These are phyloP conservation scores for Podarcis raffonei DNA, from an alignment of 2,113 vertebrate genomes.

Conservation along the genomic window DNA sequence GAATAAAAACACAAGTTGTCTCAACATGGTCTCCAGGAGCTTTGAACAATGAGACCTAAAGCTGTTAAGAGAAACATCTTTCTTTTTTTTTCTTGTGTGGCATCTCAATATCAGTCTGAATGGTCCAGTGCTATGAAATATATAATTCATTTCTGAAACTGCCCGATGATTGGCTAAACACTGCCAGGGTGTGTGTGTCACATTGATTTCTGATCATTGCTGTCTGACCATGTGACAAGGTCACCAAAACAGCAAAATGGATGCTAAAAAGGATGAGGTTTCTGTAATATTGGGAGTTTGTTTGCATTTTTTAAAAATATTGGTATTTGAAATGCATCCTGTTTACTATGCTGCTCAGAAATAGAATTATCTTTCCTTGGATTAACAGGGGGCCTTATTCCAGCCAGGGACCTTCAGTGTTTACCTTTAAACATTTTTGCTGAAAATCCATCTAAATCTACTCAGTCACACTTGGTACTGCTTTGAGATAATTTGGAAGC, in stretches of 20 bases:
- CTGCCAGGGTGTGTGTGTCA: slow-evolving; percentile 52
- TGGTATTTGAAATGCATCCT: slow-evolving; percentile 51
- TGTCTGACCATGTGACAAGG: slow-evolving; percentile 1
- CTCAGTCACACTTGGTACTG: slow-evolving; percentile 55
- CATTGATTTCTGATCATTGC: slow-evolving; percentile 42
- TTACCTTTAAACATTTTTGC: slow-evolving; percentile 66
- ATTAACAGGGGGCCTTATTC: slow-evolving; percentile 64
- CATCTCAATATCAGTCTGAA: slow-evolving; percentile 40
- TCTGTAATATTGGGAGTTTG: slow-evolving; percentile 46
- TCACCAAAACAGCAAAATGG: slow-evolving; percentile 27
- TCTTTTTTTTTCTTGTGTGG: slow-evolving; percentile 21
- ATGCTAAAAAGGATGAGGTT: slow-evolving; percentile 35
- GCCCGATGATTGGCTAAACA: slow-evolving; percentile 47
- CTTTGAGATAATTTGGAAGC: slow-evolving; percentile 64
- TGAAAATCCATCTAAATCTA: slow-evolving; percentile 65
- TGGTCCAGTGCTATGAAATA: slow-evolving; percentile 40
- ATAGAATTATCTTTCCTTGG: slow-evolving; percentile 51
- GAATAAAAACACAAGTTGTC: slow-evolving; percentile 9
- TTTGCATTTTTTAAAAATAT: slow-evolving; percentile 28
- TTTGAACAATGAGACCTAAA: slow-evolving; percentile 21
- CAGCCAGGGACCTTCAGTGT: slow-evolving; percentile 58
- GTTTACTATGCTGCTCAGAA: slow-evolving; percentile 60
- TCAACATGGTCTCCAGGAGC: slow-evolving; percentile 15
- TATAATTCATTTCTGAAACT: slow-evolving; percentile 40
- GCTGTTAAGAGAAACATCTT: slow-evolving; percentile 25